Base-by-base conservation (phyloP, 2,113 vertebrate species). In the Hemibates koningsi region DNA sequence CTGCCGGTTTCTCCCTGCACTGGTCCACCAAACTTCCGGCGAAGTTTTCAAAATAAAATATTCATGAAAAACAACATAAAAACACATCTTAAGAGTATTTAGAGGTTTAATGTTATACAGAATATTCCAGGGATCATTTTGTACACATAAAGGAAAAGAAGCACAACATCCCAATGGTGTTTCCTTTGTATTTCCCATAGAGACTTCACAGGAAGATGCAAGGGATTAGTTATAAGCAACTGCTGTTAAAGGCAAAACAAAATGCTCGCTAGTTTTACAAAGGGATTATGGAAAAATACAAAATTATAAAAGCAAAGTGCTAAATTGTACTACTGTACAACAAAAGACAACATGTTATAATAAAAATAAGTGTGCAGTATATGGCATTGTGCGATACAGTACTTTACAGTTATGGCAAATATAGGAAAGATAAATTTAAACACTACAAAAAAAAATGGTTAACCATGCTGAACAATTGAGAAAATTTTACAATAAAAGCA, bases 381-480 rank as follows among this genome's bases (percentile, higher is more conserved):
- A 90, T 91, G 93, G 91, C 93, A 88, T 94, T 95, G 95, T 95
- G 92, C 93, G 94, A 94, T 92, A 93, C 90, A 94, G 93, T 94
- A 94, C 89, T 89, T 92, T 94, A 96, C 92, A 95, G 86, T 91
- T 94, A 93, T 95, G 94, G 93, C 81, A 93, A 94, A 82, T 92
- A 89, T 89, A 93, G 87, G 86, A 90, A 93, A 92, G 91, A 94
- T 85, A 90, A 94, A 91, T 90, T 94, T 93, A 93, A 87, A 95
- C 92, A 92, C 92, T 93, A 90, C 57, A 91, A 90, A 91, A 90
- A 93, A 92, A 66, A 38, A 38, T 90, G 88, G 91, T 83, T 93
- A 88, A 94, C 93, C 93, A 95, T 94, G 94, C 91, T 92, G 84
- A 91, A 92, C 90, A 92, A 81, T 81, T 71, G 80, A 87, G 66